Evolutionary conservation across 1,140 invertebrate genomes (phyloP), one percentile per base, ranked within the genome.

Genomic region (Rhyzopertha dominica): DNA sequence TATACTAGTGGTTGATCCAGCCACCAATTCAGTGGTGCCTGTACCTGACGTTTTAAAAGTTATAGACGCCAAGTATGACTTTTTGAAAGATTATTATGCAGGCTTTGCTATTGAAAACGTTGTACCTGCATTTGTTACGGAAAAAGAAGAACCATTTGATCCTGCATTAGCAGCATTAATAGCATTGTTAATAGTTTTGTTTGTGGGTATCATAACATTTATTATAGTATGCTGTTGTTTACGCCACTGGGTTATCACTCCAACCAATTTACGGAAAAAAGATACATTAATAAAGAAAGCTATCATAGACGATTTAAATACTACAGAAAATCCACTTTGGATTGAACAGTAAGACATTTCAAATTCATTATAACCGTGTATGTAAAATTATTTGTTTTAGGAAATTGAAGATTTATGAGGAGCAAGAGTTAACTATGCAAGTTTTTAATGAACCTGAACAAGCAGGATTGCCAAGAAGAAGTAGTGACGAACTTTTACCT

Each of bases 381-480:
- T 22, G 2, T 18, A 24, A 18, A 5, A 48, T 42, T 48, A 58
- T 51, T 52, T n/a, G n/a, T n/a, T 55, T 64, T 37, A 87, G 84
- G 57, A 91, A 91, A 75, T 69, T 91, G 12, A 85, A 92, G 61
- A 77, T 90, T 0, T 93, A 94, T 60, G 90, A 94, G 65, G 90
- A 94, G 62, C 90, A 94, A 67, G 89, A 93, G 67, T 69, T 93
- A 37, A 92, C 87, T 12, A 93, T 92, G 89, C 88, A 91, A 67
- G 88, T 93, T 1, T 90, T 91, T 57, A 89, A 79, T 61, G 81
- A 84, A 58, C 77, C 87, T 10, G 88, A 92, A 59, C 76, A 73
- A 55, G 61, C 62, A n/a, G 68, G 54, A 48, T 73, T 66, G 57
- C 66, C 56, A 46, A 62, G 68, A 42, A 57, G 67, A 46, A 70